phyloP scores from a whole-genome alignment of 2,888 invertebrate species.

The Empis stercorea region DNA sequence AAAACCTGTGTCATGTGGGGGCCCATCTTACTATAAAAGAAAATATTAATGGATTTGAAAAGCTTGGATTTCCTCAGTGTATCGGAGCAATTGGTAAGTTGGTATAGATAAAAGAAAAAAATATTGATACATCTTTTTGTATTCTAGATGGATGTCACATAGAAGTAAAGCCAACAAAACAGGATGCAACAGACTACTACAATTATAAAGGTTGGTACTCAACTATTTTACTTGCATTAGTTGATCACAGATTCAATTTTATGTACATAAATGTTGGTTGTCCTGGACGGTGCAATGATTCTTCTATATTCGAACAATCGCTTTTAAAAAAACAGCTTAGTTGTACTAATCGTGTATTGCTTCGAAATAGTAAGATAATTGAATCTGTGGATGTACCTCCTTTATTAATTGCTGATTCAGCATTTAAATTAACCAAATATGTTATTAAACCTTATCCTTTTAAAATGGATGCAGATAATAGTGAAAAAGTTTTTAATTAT shows the following conservation, averaged over 20 bases:
- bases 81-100: conserved; percentile 1
- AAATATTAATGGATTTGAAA: conserved; percentile 3
- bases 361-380: too few species aligned
- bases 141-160: conserved; percentile 7
- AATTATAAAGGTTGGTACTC: conserved; percentile 7
- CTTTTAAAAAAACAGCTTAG: background rate
- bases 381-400: too few species aligned
- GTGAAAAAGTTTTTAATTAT: too few species aligned
- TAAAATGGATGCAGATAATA: too few species aligned
- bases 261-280: conserved; percentile 7
- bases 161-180: conserved; percentile 1
- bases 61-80: conserved; percentile 4
- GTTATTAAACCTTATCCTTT: too few species aligned
- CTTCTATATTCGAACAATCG: conserved; percentile 2
- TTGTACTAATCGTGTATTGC: background rate
- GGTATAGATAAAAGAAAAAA: background rate
- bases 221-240: conserved; percentile 1
- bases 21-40: too few species aligned
- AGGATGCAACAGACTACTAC: conserved; percentile 5
- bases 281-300: conserved; percentile 6
- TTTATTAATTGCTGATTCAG: background rate
- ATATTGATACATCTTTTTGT: background rate
- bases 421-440: background rate
- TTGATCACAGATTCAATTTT: conserved; percentile 6
- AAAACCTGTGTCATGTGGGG: too few species aligned